Evolutionary conservation across 2,797 vertebrate species (phyloP), one percentile per base, ranked within the genome.

Genomic region (Acanthurus lineatus): DNA sequence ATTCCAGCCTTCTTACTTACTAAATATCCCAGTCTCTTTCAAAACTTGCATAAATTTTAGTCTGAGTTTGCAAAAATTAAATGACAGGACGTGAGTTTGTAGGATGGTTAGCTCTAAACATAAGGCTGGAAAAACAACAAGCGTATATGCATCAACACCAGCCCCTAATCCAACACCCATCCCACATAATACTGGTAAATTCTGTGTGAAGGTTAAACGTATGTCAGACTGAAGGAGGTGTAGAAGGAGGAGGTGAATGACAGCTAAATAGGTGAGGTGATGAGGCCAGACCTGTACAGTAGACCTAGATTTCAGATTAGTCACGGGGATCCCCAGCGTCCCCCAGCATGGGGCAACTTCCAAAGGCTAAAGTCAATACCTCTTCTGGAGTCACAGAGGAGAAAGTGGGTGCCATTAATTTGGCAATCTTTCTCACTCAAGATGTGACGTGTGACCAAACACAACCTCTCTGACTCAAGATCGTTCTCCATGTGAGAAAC

Each of bases 351-450:
- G 53, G 77, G 75, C 77, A 77, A 86, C 76, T 84, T 82, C 73
- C 83, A 73, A 88, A 91, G 76, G 64, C 79, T 68, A 71, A 84
- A 89, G 79, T 92, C 88, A 88, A 90, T 92, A 89, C 79, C 53
- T 86, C 73, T 67, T 90, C 86, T 82, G 57, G 79, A 83, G 82
- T 86, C 86, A 75, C 77, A 81, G 76, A 83, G 79, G 78, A 77
- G 77, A 81, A 66, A 76, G 65, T 76, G 73, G 70, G 82, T 73
- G 81, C 78, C 76, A 91, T 85, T 90, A 88, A 90, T 76, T 85
- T 90, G 65, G 45, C 85, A 89, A 89, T 90, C 86, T 87, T 75
- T 68, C 80, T 82, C 81, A 73, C 73, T 81, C 40, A 62, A 81
- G 56, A 84, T 81, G 74, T 77, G 49, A 74, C 22, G 77, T 28